Conservation (phyloP, 2,888 invertebrate species). For the Drosophila fungiperda region DNA sequence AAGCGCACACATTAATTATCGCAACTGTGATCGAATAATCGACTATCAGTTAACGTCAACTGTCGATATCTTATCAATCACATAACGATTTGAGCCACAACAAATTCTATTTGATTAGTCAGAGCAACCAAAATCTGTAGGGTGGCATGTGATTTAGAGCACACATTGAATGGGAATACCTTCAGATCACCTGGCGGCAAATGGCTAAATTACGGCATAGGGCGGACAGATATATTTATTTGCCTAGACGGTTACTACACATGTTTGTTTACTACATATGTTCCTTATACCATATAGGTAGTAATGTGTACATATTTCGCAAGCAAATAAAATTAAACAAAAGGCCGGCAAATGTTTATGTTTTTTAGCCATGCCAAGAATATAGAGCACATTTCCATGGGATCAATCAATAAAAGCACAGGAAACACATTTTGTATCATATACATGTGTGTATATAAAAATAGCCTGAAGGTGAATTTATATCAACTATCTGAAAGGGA, state of each 20-base stretch:
- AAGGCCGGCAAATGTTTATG: conserved; percentile 64
- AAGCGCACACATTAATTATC: conserved; percentile 18
- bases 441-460: conserved; percentile 28
- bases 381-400: conserved; percentile 56
- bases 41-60: conserved; percentile 49
- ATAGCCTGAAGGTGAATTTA: conserved; percentile 37
- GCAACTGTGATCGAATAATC: conserved; percentile 3
- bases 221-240: conserved; percentile 62
- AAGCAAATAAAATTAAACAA: conserved; percentile 66
- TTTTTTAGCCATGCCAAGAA: conserved; percentile 57
- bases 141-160: conserved; percentile 49
- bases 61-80: conserved; percentile 68
- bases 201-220: conserved; percentile 42
- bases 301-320: conserved; percentile 28
- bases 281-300: neutral
- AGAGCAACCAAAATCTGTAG: conserved; percentile 37
- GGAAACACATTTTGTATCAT: conserved; percentile 62
- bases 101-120: conserved; percentile 63
- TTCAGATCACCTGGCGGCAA: conserved; percentile 43
- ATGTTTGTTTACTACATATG: conserved; percentile 3
- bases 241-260: conserved; percentile 28
- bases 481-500: conserved; percentile 14
- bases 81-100: conserved; percentile 24
- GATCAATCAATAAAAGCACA: conserved; percentile 68
- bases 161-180: conserved; percentile 25